A percentile compares a stretch with the other conserved stretches of the same genome.
Evolutionary conservation across 2,888 invertebrate species (phyloP).

Genomic region (Drosophila siamana): DNA sequence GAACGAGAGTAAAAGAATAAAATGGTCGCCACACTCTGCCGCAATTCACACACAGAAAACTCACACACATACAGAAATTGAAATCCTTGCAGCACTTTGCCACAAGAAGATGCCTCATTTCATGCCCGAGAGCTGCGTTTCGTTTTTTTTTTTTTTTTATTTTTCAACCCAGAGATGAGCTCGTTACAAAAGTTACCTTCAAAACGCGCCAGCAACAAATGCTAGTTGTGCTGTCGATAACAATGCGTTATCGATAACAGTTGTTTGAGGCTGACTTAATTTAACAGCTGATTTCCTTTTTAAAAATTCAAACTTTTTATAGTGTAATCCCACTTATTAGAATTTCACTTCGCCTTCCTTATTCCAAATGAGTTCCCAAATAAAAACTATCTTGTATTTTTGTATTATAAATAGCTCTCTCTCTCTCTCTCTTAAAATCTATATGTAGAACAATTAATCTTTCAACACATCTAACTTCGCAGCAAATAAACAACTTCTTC

Average conservation of each 20-base stretch:
- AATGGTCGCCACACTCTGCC: constrained; percentile 40
- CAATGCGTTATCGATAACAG: constrained; percentile 6
- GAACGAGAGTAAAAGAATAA: constrained; percentile 11
- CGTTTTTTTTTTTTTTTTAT: no score
- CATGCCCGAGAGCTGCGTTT: constrained; percentile 49
- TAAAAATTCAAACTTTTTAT: no score
- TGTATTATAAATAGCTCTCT: no score
- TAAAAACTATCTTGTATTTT: no score
- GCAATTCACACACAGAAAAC: constrained; percentile 33
- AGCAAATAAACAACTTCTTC: not conserved
- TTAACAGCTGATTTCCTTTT: not conserved
- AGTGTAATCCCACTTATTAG: no score
- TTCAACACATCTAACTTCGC: not conserved
- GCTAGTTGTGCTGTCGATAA: not conserved
- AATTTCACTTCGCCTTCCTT: no score
- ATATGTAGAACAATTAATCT: not conserved
- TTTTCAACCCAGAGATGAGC: constrained; percentile 38
- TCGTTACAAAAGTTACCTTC: constrained; percentile 44
- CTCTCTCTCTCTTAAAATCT: no score
- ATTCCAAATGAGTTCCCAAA: no score
- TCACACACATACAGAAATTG: constrained; percentile 24
- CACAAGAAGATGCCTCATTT: constrained; percentile 58
- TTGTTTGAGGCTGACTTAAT: not conserved
- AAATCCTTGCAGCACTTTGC: constrained; percentile 51
- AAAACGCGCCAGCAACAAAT: constrained; percentile 9